These are phyloP conservation scores for Myopa testacea DNA, from an alignment of 2,888 invertebrate species.

Conservation along the genomic window DNA sequence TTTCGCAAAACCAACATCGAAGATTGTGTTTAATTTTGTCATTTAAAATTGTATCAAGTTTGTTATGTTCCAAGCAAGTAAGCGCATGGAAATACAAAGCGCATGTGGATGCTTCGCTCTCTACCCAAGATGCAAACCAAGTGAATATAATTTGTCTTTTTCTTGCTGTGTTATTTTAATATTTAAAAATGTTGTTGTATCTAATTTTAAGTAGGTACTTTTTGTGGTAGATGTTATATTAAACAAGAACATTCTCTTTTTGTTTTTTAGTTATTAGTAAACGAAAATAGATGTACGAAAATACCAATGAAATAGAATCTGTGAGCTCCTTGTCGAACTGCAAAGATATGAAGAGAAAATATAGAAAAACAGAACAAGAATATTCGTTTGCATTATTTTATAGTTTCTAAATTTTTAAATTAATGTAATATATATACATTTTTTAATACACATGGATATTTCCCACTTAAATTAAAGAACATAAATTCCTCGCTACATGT, in stretches of 20 bases:
- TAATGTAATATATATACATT: constrained; percentile 1
- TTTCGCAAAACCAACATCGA: no score
- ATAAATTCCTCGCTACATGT: no score
- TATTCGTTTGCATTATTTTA: constrained; percentile 13
- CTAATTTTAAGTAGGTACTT: constrained; percentile 2
- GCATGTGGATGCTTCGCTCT: no score
- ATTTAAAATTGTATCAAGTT: no score
- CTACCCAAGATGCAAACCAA: no score
- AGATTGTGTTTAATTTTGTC: no score
- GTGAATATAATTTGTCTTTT: no score
- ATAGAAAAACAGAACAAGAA: constrained; percentile 46
- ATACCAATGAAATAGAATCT: constrained; percentile 70
- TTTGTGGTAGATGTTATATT: neutral
- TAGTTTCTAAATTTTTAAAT: constrained; percentile 27
- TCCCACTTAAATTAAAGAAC: neutral
- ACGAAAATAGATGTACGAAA: constrained; percentile 43
- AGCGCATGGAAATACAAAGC: no score
- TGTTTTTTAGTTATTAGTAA: constrained; percentile 25
- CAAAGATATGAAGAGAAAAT: constrained; percentile 58
- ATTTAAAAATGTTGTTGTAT: neutral
- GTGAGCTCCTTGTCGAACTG: constrained; percentile 70
- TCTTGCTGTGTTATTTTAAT: neutral
- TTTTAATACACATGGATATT: constrained; percentile 32
- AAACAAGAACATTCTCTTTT: neutral
- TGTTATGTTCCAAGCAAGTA: no score